Evolutionary conservation across 2,888 invertebrate species (phyloP).

Genomic region (Drosophila meridionalis): DNA sequence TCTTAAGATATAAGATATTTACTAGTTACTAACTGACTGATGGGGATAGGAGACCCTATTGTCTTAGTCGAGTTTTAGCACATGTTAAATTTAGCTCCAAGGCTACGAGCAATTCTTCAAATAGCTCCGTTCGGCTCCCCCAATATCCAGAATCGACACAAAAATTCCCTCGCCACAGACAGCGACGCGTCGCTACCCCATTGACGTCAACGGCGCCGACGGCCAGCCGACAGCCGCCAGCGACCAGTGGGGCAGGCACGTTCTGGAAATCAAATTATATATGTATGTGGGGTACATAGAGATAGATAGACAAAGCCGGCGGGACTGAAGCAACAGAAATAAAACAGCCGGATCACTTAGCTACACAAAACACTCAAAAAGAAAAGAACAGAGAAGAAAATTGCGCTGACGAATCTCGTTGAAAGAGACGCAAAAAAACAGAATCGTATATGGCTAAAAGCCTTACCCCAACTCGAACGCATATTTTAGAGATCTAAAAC

Average conservation of each 20-base stretch:
- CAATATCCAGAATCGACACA: constrained; percentile 22
- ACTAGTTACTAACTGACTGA: neutral
- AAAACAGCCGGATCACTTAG: constrained; percentile 51
- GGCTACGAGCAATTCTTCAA: constrained; percentile 41
- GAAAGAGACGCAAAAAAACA: constrained; percentile 11
- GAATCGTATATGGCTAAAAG: constrained; percentile 44
- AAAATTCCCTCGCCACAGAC: constrained; percentile 38
- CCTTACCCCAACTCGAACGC: neutral
- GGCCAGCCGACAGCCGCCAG: constrained; percentile 15
- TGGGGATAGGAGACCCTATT: neutral
- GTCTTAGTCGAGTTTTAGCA: neutral
- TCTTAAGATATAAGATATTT: neutral
- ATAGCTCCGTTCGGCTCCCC: constrained; percentile 44
- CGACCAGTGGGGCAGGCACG: constrained; percentile 58
- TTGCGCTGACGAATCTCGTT: constrained; percentile 14
- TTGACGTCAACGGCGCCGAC: constrained; percentile 73
- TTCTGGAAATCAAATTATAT: constrained; percentile 75
- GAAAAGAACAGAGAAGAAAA: constrained; percentile 31
- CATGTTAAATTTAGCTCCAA: constrained; percentile 53
- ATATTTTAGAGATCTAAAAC: neutral
- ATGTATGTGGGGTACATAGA: constrained; percentile 17
- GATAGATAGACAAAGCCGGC: constrained; percentile 51
- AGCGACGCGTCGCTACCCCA: constrained; percentile 34
- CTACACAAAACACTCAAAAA: constrained; percentile 34
- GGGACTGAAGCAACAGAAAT: constrained; percentile 38